Base-by-base conservation (phyloP, 2,888 invertebrate species). In the Diogma glabrata region DNA sequence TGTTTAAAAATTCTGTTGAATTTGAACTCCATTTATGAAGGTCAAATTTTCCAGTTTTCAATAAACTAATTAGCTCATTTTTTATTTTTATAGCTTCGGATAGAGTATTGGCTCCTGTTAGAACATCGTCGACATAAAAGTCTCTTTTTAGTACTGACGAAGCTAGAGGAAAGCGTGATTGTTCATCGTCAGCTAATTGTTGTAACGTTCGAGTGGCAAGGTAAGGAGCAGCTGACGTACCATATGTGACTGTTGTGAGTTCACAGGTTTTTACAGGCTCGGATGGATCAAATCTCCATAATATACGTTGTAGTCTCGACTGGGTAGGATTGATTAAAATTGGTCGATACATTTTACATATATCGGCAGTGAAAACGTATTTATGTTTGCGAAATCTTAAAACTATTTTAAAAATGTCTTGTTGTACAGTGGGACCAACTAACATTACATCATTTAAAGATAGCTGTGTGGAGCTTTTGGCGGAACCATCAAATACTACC, bases 1-100 rank as follows among this genome's bases (percentile, higher is more conserved):
- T 36, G 14, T 36, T 9, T 36, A 14, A 36, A 8, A 36, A 36
- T 17, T 36, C 16, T 3, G 16, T 3, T 8, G 16, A 8, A 14
- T 36, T 36, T 36, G 36, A 36, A 17, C 36, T 36, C 36, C 36
- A 36, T 36, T 36, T 36, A 36, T 36, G 9, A 9, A 36, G 36
- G 6, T 36, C 16, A 36, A 36, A 14, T n/a, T n/a, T n/a, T n/a
- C n/a, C 16, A 17, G 3, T 9, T 14, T 9, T 3, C 9, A 36
- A 36, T 10, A 36, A 36, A 14, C 17, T 36, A 14, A 36, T 14
- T 17, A 7, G 9, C 14, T 36, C 9, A 14, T 8, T 36, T 36
- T 36, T 36, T 3, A 36, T 17, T 17, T 5, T 36, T 7, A 36
- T 36, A 17, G 16, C 10, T 3, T 36, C 36, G 5, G 4, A 6